A percentile compares a stretch with the other conserved stretches of the same genome.
phyloP scores from a whole-genome alignment of 2,113 vertebrate species.

The Climacteris rufus region DNA sequence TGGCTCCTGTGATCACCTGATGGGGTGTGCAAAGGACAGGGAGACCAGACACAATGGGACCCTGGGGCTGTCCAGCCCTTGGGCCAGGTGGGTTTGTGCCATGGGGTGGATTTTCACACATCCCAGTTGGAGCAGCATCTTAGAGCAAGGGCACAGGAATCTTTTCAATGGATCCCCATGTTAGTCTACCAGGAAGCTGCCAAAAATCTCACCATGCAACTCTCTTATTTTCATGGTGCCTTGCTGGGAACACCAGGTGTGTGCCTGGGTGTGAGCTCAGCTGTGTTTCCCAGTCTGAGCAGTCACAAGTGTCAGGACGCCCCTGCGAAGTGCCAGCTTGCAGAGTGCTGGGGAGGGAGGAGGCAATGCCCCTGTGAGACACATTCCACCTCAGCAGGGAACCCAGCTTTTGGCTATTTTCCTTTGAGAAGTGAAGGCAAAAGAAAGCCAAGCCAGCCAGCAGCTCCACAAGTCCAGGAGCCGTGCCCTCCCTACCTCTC shows the following conservation, averaged over 20 bases:
- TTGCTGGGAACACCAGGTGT: background rate
- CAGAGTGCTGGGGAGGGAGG: fast-evolving
- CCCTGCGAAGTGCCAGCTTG: background rate
- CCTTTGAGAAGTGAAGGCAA: background rate
- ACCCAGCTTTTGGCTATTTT: background rate
- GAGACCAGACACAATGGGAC: background rate
- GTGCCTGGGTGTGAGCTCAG: background rate
- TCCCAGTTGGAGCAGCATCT: fast-evolving
- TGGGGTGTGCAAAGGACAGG: background rate
- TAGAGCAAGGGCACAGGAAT: background rate
- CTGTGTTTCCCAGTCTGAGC: background rate
- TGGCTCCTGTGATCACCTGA: background rate
- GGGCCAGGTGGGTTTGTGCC: background rate
- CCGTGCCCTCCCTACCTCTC: background rate
- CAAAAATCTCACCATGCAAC: no score
- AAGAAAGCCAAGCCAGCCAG: background rate
- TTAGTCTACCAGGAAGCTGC: background rate
- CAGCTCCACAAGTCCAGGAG: background rate
- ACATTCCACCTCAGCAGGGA: background rate
- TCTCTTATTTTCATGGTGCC: background rate
- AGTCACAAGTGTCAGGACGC: fast-evolving
- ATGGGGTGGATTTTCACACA: background rate
- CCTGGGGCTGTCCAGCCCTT: background rate
- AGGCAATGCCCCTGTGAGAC: background rate
- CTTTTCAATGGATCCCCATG: fast-evolving